Base-by-base conservation (phyloP, 1,140 invertebrate genomes). In the Ceratitis capitata region DNA sequence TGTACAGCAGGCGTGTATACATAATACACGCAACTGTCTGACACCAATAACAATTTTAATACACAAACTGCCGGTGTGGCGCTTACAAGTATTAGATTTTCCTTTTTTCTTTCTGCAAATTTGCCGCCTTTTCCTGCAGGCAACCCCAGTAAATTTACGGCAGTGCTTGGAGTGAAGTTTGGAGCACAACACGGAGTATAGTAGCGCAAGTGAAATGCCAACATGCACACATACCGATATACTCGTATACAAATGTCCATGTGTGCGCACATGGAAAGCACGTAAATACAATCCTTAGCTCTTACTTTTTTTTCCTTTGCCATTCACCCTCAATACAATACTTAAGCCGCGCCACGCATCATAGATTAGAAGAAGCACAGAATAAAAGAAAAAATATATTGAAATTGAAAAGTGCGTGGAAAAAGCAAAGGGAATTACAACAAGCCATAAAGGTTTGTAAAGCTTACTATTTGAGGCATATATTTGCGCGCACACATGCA, bases 31-130 rank as follows among this genome's bases (percentile, higher is more conserved):
- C 58, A 32, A 64, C 39, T 32, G 69, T 16, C 35, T 45, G 69
- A 78, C 39, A 45, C 69, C 39, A 78, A 78, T 78, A 78, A 78
- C 69, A 47, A 45, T 78, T 78, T 78, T 78, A 78, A 78, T n/a
- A 19, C 39, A 3, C 69, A 10, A 45, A 78, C 69, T 35, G n/a
- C 29, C n/a, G 69, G 35, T 47, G 69, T 78, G n/a, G 10, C 3
- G 69, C 39, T 78, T 45, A 78, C n/a, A 39, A 45, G 64, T 42
- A 42, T 74, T 74, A n/a, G 35, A 39, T 26, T 23, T 56, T 78
- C 45, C 10, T 53, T 53, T 53, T 5, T 56, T 9, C 2, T 56
- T 56, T 56, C 51, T 56, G n/a, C 69, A 45, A n/a, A n/a, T n/a
- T 45, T 45, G 39, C 39, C 19, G 39, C 39, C 19, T 78, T 78